phyloP scores from a whole-genome alignment of 2,888 invertebrate genomes.

The Cremastinae sp. region DNA sequence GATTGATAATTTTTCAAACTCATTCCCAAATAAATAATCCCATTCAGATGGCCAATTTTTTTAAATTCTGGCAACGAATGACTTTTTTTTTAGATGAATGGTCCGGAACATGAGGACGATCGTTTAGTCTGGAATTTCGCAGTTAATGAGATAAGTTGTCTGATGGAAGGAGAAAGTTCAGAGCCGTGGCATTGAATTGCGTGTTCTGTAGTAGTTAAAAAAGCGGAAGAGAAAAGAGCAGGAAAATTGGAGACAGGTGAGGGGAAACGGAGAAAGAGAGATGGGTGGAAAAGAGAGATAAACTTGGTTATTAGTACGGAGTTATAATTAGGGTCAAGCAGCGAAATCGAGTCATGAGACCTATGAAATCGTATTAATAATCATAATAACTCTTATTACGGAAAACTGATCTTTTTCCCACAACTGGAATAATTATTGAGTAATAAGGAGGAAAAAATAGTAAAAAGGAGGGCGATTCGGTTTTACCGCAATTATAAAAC shows the following conservation, averaged over 20 bases:
- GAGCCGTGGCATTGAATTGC: constrained; percentile 52
- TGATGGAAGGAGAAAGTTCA: constrained; percentile 55
- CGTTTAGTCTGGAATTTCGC: constrained; percentile 53
- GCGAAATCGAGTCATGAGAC: constrained; percentile 22
- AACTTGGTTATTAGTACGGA: constrained; percentile 12
- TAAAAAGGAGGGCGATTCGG: no score
- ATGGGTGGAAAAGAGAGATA: background rate
- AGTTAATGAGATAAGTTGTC: constrained; percentile 61
- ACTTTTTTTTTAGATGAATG: constrained; percentile 46
- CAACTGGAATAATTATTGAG: no score
- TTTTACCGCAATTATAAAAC: no score
- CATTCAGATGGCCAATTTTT: no score
- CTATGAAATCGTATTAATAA: constrained; percentile 7
- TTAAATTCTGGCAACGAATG: background rate
- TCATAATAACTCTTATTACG: constrained; percentile 19
- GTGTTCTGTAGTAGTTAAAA: constrained; percentile 51
- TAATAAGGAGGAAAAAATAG: no score
- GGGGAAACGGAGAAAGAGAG: constrained; percentile 9
- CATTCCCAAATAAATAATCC: no score
- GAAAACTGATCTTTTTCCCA: background rate
- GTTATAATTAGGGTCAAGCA: constrained; percentile 51
- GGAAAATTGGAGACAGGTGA: background rate
- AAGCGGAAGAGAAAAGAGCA: constrained; percentile 27
- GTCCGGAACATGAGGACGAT: constrained; percentile 37
- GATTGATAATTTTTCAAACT: no score